Conservation (phyloP, 2,113 vertebrate species). For the Daubentonia madagascariensis region DNA sequence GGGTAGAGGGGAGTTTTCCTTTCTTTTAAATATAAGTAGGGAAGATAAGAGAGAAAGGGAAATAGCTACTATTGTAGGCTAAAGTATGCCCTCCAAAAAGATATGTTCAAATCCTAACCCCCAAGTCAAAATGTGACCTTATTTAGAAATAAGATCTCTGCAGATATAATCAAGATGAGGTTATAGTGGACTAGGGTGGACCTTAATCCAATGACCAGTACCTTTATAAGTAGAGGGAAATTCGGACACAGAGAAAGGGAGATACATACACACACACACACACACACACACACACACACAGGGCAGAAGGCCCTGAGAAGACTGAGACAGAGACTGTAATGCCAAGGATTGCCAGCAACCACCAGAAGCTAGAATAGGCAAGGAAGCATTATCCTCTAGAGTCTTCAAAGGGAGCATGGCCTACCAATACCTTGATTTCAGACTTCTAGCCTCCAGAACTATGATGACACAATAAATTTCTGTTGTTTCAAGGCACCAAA, state of each 20-base stretch:
- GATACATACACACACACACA: background rate
- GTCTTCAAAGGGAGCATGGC: background rate
- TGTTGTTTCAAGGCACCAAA: background rate
- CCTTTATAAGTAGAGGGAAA: slow-evolving; percentile 4
- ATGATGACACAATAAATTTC: background rate
- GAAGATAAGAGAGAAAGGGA: background rate
- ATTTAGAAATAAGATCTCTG: background rate
- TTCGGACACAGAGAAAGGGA: background rate
- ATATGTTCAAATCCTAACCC: background rate
- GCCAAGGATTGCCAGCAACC: background rate
- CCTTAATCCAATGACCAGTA: background rate
- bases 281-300: background rate
- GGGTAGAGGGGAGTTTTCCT: background rate
- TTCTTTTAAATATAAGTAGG: background rate
- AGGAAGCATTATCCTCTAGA: background rate
- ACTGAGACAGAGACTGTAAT: background rate
- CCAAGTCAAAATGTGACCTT: background rate
- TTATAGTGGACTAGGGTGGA: background rate
- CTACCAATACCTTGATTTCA: background rate
- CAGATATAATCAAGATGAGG: background rate
- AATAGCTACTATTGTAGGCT: background rate
- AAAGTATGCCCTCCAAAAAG: background rate
- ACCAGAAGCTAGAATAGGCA: background rate
- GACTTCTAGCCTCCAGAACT: background rate
- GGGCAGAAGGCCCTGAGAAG: background rate